These are phyloP conservation scores for Chelonia mydas DNA, from an alignment of 2,797 vertebrate genomes.

Conservation along the genomic window DNA sequence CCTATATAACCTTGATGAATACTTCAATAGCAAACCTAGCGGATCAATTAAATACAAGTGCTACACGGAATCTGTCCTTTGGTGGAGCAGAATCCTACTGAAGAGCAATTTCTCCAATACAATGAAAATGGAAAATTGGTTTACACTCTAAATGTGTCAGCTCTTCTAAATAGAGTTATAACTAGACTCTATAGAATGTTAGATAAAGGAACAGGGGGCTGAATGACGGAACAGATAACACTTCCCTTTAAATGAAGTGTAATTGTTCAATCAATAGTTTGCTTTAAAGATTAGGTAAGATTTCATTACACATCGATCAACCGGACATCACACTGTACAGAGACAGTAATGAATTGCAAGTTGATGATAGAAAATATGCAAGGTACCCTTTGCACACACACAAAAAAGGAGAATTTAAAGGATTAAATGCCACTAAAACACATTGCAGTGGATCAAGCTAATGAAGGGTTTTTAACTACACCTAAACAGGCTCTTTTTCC, in stretches of 20 bases:
- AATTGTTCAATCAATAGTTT: slow-evolving; percentile 68
- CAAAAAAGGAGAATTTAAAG: slow-evolving; percentile 7
- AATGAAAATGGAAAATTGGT: slow-evolving; percentile 69
- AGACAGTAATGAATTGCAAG: background rate
- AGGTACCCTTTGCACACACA: background rate
- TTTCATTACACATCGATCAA: slow-evolving; percentile 49
- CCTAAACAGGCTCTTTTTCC: background rate
- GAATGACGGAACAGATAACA: slow-evolving; percentile 21
- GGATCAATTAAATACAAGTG: slow-evolving; percentile 30
- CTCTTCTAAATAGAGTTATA: slow-evolving; percentile 55
- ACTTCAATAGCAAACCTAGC: background rate
- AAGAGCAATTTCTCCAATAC: slow-evolving; percentile 54
- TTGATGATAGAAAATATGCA: background rate
- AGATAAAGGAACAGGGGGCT: slow-evolving; percentile 30
- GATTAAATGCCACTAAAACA: slow-evolving; percentile 32
- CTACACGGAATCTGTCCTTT: slow-evolving; percentile 25
- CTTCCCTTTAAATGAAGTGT: slow-evolving; percentile 42
- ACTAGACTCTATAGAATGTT: background rate
- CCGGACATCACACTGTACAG: background rate
- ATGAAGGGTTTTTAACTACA: slow-evolving; percentile 17
- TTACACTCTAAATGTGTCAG: slow-evolving; percentile 51
- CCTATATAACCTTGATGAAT: slow-evolving; percentile 7
- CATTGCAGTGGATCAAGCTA: background rate
- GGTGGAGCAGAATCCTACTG: slow-evolving; percentile 21
- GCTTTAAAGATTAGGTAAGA: slow-evolving; percentile 58